Conservation (phyloP, 2,113 vertebrate species). For the Carlito syrichta region DNA sequence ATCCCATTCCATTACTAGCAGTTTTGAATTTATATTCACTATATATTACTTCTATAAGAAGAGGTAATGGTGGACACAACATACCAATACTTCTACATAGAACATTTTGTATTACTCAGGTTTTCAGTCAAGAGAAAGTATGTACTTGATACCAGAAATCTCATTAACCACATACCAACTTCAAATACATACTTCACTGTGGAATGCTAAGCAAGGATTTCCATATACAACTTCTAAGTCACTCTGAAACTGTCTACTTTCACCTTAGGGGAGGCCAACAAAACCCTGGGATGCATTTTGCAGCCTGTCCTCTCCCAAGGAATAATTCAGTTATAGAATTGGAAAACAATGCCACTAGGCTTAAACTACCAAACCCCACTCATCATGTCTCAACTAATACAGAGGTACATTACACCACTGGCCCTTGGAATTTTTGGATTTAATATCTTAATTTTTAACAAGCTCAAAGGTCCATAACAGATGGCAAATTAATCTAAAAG, state of each 20-base stretch:
- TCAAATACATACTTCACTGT: not conserved
- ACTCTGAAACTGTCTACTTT: slow-evolving; percentile 7
- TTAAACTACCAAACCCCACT: not conserved
- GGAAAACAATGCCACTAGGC: not conserved
- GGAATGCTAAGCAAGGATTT: not conserved
- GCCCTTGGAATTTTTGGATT: not conserved
- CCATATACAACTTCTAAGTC: not conserved
- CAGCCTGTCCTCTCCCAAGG: not conserved
- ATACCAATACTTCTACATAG: not conserved
- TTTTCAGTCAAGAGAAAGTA: not conserved
- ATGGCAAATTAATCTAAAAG: not conserved
- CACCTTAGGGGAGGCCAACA: not conserved
- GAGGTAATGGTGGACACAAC: not conserved
- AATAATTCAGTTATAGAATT: not conserved
- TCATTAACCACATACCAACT: not conserved
- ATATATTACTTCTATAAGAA: no score
- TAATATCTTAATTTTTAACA: not conserved
- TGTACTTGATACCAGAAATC: not conserved
- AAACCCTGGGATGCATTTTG: not conserved
- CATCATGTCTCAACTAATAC: not conserved
- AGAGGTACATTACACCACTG: not conserved
- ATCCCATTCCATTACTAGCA: no score
- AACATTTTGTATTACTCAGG: not conserved
- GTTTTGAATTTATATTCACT: no score
- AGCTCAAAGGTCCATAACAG: not conserved